A percentile compares a stretch with the other conserved stretches of the same genome.
phyloP scores from a whole-genome alignment of 2,888 invertebrate genomes.

The Apoda limacodes region DNA sequence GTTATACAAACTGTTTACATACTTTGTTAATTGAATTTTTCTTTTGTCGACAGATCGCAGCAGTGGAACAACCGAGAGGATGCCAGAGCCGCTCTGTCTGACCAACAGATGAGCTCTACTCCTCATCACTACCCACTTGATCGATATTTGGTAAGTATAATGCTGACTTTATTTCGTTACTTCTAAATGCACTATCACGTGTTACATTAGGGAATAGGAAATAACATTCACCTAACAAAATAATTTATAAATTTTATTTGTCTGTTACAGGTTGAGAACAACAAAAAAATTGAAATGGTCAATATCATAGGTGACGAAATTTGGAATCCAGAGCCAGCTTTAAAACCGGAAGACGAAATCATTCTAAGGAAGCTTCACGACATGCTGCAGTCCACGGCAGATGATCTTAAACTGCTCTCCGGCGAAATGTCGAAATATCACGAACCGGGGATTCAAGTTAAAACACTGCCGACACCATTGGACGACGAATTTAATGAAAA shows the following conservation, averaged over 20 bases:
- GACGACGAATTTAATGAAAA: constrained; percentile 62
- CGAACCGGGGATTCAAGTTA: constrained; percentile 41
- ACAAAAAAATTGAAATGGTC: constrained; percentile 54
- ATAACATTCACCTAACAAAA: no score
- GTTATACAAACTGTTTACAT: no score
- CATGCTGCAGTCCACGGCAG: constrained; percentile 60
- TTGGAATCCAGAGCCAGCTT: constrained; percentile 52
- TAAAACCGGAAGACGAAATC: constrained; percentile 58
- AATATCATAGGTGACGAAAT: constrained; percentile 55
- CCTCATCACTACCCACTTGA: constrained; percentile 52
- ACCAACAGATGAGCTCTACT: constrained; percentile 59
- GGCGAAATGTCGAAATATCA: constrained; percentile 47
- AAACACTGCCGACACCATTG: constrained; percentile 44
- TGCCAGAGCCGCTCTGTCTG: constrained; percentile 60
- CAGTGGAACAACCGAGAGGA: constrained; percentile 40
- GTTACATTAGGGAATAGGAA: no score
- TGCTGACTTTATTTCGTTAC: no score
- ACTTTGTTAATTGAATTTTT: neutral
- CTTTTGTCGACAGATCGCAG: constrained; percentile 43
- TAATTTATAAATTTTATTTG: constrained; percentile 5
- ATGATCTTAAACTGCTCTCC: constrained; percentile 55
- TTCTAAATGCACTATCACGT: no score
- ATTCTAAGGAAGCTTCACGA: constrained; percentile 53
- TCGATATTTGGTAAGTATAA: constrained; percentile 65
- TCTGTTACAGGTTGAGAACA: constrained; percentile 53